A percentile compares a stretch with the other conserved stretches of the same genome.
Conservation (phyloP, 2,113 vertebrate species). For the Urocynchramus pylzowi region DNA sequence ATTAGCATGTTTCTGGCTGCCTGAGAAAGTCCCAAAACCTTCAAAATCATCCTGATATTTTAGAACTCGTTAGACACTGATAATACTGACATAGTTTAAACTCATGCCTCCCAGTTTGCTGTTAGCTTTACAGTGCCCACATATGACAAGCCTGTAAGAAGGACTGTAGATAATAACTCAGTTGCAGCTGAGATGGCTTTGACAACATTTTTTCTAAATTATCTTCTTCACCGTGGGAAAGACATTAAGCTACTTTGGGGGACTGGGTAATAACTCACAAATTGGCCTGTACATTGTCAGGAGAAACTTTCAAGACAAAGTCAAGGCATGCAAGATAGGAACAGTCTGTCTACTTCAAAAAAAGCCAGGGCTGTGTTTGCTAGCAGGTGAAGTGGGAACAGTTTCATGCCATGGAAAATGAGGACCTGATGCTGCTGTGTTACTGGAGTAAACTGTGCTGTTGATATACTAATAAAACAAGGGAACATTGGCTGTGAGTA, state of each 20-base stretch:
- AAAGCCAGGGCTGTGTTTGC: not conserved
- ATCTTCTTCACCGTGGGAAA: conserved; percentile 11
- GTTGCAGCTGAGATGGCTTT: not conserved
- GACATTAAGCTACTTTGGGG: not conserved
- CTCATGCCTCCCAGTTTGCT: not conserved
- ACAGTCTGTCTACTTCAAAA: not conserved
- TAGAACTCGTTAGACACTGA: not conserved
- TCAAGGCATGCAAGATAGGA: not conserved
- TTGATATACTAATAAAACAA: not conserved
- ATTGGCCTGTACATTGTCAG: not conserved
- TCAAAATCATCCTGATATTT: not conserved
- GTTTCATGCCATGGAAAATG: conserved; percentile 1
- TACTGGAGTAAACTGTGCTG: not conserved
- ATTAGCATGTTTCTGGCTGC: not conserved
- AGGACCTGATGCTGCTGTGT: not conserved
- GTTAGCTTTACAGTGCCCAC: not conserved
- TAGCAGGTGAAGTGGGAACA: conserved; percentile 5
- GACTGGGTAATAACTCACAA: not conserved
- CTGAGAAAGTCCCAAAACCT: not conserved
- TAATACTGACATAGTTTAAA: not conserved
- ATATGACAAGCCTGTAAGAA: not conserved
- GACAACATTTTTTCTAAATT: not conserved
- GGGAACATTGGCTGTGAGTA: not conserved
- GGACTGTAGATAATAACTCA: not conserved
- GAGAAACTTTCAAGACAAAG: not conserved